Evolutionary conservation across 2,797 vertebrate genomes (phyloP).

Genomic region (Galago senegalensis): DNA sequence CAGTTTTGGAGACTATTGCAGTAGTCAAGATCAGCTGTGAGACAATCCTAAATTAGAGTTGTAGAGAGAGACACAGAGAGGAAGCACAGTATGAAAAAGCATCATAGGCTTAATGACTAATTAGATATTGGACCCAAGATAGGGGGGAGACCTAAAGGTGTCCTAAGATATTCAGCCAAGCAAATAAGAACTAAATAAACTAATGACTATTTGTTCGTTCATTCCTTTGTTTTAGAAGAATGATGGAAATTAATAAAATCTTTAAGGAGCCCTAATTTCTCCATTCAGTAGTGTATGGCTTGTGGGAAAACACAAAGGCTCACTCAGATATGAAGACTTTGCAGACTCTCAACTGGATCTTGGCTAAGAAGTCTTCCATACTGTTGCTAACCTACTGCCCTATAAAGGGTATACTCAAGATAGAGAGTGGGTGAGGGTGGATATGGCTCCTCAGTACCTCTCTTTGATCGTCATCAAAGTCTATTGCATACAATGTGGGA

Average conservation of each 20-base stretch:
- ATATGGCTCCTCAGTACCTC: not conserved
- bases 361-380: not conserved
- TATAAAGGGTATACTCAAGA: not conserved
- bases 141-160: not conserved
- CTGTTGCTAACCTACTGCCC: not conserved
- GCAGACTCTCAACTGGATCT: not conserved
- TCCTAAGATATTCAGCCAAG: not conserved
- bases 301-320: not conserved
- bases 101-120: not conserved
- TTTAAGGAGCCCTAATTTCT: constrained; percentile 26
- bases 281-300: not conserved
- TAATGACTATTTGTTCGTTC: not conserved
- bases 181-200: constrained; percentile 38
- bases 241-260: not conserved
- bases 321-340: not conserved
- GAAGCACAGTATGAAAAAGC: not conserved
- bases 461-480: not conserved
- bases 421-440: not conserved
- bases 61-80: not conserved
- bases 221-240: constrained; percentile 21
- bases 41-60: not conserved
- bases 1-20: not conserved
- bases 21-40: not conserved
- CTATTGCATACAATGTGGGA: not conserved
- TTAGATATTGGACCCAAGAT: not conserved